A percentile compares a stretch with the other conserved stretches of the same genome.
Evolutionary conservation across 1,140 invertebrate genomes (phyloP).

Genomic region (Pogonomyrmex californicus): DNA sequence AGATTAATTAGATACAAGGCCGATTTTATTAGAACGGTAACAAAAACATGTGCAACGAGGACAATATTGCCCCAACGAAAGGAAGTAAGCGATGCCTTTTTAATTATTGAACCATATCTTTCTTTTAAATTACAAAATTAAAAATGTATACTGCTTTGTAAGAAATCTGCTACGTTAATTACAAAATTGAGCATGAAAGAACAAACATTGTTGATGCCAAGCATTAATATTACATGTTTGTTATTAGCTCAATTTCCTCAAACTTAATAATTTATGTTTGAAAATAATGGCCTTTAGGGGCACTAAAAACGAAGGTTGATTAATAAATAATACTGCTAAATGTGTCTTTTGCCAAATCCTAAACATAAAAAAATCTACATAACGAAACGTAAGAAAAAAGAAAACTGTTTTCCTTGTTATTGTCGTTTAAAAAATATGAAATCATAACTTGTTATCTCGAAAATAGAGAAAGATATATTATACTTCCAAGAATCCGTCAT

Average conservation of each 20-base stretch:
- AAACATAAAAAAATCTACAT: conserved; percentile 11
- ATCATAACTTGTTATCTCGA: neutral
- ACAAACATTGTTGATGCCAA: conserved; percentile 12
- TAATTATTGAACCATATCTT: conserved; percentile 2
- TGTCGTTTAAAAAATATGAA: conserved; percentile 3
- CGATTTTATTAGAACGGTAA: conserved; percentile 9
- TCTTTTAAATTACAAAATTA: neutral
- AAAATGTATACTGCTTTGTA: neutral
- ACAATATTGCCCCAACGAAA: conserved; percentile 46
- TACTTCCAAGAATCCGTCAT: neutral
- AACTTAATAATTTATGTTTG: conserved; percentile 13
- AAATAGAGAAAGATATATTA: conserved; percentile 18
- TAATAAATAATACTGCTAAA: conserved; percentile 1
- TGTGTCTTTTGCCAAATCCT: conserved; percentile 17
- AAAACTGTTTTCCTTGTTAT: conserved; percentile 19
- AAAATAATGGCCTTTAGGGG: conserved; percentile 19
- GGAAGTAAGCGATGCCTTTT: conserved; percentile 29
- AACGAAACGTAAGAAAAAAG: conserved; percentile 11
- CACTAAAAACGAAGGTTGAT: conserved; percentile 4
- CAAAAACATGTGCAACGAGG: conserved; percentile 2
- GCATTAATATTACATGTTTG: conserved; percentile 23
- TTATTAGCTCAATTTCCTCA: conserved; percentile 5
- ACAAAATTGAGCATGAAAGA: neutral
- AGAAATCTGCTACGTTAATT: conserved; percentile 10
- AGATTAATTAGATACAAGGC: neutral